Conservation (phyloP, 2,113 vertebrate species). For the Rafetus swinhoei region DNA sequence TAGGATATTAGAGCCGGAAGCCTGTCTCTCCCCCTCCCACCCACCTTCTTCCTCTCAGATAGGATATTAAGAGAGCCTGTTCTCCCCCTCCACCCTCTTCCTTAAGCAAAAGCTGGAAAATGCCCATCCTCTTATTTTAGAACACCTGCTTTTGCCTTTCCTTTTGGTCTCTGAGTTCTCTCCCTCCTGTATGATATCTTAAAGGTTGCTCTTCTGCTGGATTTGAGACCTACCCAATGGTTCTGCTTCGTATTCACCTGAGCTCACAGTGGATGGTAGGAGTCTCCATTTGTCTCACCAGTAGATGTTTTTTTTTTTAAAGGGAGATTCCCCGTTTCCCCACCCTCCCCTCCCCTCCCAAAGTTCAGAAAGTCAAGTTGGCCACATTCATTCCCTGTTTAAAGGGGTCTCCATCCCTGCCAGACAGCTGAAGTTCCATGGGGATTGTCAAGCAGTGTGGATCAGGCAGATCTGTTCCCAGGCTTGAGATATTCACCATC, state of each 20-base stretch:
- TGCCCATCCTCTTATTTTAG: fast-evolving
- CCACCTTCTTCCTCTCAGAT: background rate
- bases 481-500: background rate
- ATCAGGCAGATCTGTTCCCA: background rate
- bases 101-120: background rate
- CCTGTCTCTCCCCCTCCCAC: too few relatives aligned
- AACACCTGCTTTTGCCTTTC: fast-evolving
- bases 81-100: too few relatives aligned
- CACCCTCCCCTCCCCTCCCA: background rate
- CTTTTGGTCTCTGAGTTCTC: background rate
- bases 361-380: background rate
- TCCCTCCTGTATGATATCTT: constrained; percentile 4
- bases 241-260: background rate
- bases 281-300: background rate
- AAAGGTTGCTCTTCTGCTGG: background rate
- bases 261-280: background rate
- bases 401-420: background rate
- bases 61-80: too few relatives aligned
- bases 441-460: background rate
- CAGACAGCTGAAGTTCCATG: background rate
- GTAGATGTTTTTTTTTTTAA: background rate
- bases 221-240: background rate
- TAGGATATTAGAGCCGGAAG: too few relatives aligned
- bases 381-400: background rate
- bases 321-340: background rate